Percentiles rank a stretch among this genome's conserved stretches.
Conservation (phyloP, 2,797 vertebrate species). For the Arctocebus calabarensis region DNA sequence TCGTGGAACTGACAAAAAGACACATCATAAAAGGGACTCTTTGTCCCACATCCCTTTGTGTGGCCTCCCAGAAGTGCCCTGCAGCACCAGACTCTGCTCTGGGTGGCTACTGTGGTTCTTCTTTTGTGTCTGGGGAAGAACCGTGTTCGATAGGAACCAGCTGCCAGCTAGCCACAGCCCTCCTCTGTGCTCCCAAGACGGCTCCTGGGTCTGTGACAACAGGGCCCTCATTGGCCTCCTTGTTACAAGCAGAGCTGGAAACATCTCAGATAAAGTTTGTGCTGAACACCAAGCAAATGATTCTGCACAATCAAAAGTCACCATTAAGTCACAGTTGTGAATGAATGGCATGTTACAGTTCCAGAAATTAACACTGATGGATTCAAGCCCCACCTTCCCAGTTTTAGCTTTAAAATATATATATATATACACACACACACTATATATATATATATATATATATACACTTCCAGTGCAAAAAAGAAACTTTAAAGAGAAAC, state of each 20-base stretch:
- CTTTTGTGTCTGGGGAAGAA: constrained; percentile 71
- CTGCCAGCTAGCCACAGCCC: constrained; percentile 13
- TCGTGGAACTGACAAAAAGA: constrained; percentile 50
- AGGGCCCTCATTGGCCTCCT: background rate
- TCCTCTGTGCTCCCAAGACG: background rate
- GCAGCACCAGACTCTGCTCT: constrained; percentile 51
- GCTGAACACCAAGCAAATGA: background rate
- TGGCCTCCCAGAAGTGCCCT: constrained; percentile 72
- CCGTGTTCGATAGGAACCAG: constrained; percentile 53
- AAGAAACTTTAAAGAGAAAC: background rate
- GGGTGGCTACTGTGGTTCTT: constrained; percentile 76
- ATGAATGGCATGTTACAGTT: background rate
- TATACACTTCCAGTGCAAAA: background rate
- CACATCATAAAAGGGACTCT: constrained; percentile 29
- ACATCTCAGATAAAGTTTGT: constrained; percentile 25
- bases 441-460: background rate
- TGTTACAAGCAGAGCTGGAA: background rate
- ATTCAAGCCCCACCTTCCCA: background rate
- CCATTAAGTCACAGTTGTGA: background rate
- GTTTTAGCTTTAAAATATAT: background rate
- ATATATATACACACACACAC: background rate
- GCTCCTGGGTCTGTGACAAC: background rate
- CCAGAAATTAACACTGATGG: background rate
- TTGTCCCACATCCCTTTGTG: constrained; percentile 36
- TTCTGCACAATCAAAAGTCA: background rate